phyloP scores from a whole-genome alignment of 1,140 invertebrate genomes.

The Euschistus heros region DNA sequence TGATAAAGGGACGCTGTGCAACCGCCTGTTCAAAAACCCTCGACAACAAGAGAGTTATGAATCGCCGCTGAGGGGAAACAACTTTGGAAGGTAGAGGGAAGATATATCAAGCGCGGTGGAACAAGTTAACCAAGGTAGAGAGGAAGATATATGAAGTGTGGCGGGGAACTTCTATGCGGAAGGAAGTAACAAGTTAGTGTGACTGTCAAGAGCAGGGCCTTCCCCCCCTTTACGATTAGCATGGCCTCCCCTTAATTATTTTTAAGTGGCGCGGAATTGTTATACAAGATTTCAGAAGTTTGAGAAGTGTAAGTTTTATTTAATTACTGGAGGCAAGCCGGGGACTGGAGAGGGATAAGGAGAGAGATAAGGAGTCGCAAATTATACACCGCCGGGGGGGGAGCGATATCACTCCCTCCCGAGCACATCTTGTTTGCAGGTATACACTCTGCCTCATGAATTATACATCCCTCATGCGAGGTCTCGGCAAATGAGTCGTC shows the following conservation, averaged over 20 bases:
- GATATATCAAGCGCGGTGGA: background rate
- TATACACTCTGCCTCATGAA: background rate
- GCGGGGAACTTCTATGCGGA: background rate
- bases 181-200: conserved; percentile 6
- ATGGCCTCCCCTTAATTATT: conserved; percentile 18
- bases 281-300: conserved; percentile 20
- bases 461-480: background rate
- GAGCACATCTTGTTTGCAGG: background rate
- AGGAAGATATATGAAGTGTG: conserved; percentile 1
- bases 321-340: conserved; percentile 8
- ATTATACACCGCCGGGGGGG: background rate
- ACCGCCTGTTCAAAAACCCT: no score
- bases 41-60: no score
- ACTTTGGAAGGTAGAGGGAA: background rate
- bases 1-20: no score
- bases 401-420: background rate
- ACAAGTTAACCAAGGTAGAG: background rate
- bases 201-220: background rate
- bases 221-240: background rate
- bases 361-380: background rate
- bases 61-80: no score
- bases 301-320: conserved; percentile 21
- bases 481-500: no score
- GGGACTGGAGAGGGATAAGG: background rate
- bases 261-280: conserved; percentile 25